Evolutionary conservation across 2,113 vertebrate genomes (phyloP).

Genomic region (Trogon surrucura): DNA sequence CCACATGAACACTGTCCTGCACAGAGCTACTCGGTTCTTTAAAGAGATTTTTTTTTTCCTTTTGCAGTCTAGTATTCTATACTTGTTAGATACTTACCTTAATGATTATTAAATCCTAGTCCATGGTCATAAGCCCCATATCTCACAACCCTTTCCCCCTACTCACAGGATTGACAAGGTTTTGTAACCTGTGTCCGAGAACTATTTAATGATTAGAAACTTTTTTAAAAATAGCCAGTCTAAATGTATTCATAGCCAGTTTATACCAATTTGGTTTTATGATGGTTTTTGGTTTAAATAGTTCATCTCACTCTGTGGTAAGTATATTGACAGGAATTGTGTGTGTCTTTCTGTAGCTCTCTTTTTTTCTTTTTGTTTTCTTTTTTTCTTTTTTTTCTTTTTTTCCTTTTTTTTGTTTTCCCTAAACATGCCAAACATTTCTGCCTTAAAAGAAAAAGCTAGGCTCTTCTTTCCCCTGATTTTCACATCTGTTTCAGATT

Average conservation of each 20-base stretch:
- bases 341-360: not conserved
- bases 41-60: not conserved
- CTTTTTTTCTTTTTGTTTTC: not conserved
- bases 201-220: not conserved
- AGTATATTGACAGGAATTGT: not conserved
- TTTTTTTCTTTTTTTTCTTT: not conserved
- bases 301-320: not conserved
- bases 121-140: not conserved
- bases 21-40: not conserved
- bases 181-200: not conserved
- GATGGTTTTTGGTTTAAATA: not conserved
- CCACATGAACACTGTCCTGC: not conserved
- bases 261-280: not conserved
- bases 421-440: not conserved
- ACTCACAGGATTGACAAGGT: not conserved
- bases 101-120: not conserved
- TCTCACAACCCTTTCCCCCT: not conserved
- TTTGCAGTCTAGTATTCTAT: not conserved
- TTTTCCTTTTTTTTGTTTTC: too few species aligned
- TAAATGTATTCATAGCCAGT: not conserved
- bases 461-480: not conserved
- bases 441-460: not conserved
- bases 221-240: not conserved
- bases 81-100: not conserved
- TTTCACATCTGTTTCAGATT: slow-evolving; percentile 31